Conservation (phyloP, 2,888 invertebrate species). For the Cremastinae sp. region DNA sequence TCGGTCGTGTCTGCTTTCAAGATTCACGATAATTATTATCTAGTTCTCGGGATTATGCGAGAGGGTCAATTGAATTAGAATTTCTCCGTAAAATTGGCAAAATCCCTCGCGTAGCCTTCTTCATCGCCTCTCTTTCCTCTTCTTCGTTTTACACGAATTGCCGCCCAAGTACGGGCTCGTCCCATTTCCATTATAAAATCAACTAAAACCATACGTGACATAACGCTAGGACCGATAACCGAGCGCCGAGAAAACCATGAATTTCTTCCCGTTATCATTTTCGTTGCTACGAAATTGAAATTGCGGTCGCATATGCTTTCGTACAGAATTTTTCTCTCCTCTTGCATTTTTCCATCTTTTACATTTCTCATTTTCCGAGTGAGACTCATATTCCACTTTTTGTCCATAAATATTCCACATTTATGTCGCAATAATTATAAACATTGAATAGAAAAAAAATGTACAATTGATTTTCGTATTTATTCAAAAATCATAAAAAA, state of each 20-base stretch:
- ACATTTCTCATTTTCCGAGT: too few relatives aligned
- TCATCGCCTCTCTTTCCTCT: slow-evolving; percentile 38
- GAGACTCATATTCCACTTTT: too few relatives aligned
- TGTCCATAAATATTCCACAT: too few relatives aligned
- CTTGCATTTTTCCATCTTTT: slow-evolving; percentile 20
- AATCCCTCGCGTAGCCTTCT: slow-evolving; percentile 42
- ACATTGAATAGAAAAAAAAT: too few relatives aligned
- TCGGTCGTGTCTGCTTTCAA: slow-evolving; percentile 56
- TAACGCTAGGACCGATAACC: slow-evolving; percentile 72
- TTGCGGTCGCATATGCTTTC: slow-evolving; percentile 6
- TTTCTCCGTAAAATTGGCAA: slow-evolving; percentile 64
- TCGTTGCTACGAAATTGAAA: slow-evolving; percentile 71
- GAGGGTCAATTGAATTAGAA: slow-evolving; percentile 76
- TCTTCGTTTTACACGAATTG: slow-evolving; percentile 18
- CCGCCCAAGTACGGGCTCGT: slow-evolving; percentile 61
- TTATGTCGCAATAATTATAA: too few relatives aligned
- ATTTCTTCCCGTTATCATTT: slow-evolving; percentile 56
- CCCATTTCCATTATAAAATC: slow-evolving; percentile 74
- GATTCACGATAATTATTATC: slow-evolving; percentile 72
- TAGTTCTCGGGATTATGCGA: slow-evolving; percentile 71
- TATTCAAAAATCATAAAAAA: too few relatives aligned
- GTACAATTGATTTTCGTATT: too few relatives aligned
- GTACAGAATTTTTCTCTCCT: slow-evolving; percentile 8
- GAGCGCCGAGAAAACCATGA: slow-evolving; percentile 70
- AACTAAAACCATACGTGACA: slow-evolving; percentile 74